Evolutionary conservation across 1,140 invertebrate species (phyloP), one percentile per base, ranked within the genome.

Genomic region (Neodiprion fabricii): DNA sequence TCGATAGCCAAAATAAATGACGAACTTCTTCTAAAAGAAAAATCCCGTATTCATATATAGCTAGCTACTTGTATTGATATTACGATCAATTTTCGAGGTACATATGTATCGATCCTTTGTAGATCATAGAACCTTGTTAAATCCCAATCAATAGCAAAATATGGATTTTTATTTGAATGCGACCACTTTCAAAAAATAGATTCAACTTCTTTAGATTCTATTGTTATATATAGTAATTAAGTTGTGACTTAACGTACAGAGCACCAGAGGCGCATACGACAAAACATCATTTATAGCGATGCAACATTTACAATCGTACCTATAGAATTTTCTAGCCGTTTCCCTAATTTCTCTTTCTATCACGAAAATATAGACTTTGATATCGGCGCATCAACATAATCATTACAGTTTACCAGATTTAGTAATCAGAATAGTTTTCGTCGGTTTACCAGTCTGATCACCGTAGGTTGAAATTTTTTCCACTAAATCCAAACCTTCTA

Each of bases 391-490:
- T 23, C 12, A 17, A 21, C 23, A 23, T 4, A 17, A 65, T 14
- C 76, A 85, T 88, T 91, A 90, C 85, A 93, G 91, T 84, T 94
- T 93, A 74, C 94, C 94, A 85, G 94, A 96, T 85, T 92, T 93
- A 17, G 92, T 90, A 80, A 96, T 94, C 75, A 93, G 84, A 81
- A 95, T 93, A 80, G 90, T 92, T 86, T 93, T 93, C 49, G 91
- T 93, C 28, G 94, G 94, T 84, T 95, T 94, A 61, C 94, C 94
- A 65, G 92, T 91, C 72, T 92, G 91, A 85, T 95, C 94, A 72
- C 94, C 94, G 76, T 91, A 93, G 73, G 92, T 92, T 68, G 94
- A 94, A 78, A 96, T 94, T 81, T 93, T 94, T 81, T 96, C 95
- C 40, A 96, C 92, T 50, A 96, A 86, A 80, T 95, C 95, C 48